Conservation (phyloP, 2,797 vertebrate species). For the Poecilia picta region DNA sequence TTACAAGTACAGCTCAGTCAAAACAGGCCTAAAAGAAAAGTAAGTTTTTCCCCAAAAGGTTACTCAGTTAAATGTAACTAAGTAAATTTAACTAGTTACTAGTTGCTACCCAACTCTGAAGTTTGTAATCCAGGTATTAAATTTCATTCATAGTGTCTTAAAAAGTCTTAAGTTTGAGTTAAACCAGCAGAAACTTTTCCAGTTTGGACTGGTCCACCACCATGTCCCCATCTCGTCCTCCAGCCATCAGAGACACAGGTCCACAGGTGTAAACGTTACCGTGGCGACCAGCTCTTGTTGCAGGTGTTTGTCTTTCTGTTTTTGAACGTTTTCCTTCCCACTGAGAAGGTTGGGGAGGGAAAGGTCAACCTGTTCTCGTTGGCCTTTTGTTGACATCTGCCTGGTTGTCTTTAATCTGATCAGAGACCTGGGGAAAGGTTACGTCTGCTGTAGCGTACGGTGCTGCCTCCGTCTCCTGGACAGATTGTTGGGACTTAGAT, state of each 20-base stretch:
- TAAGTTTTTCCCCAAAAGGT: too few relatives aligned
- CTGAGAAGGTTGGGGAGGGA: slow-evolving; percentile 25
- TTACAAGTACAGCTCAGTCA: too few relatives aligned
- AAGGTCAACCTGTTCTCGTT: slow-evolving; percentile 61
- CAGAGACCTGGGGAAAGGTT: slow-evolving; percentile 56
- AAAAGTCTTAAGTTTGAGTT: too few relatives aligned
- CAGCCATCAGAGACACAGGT: slow-evolving; percentile 20
- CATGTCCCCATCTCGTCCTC: slow-evolving; percentile 14
- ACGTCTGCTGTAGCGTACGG: slow-evolving; percentile 24
- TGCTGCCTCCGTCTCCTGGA: neutral
- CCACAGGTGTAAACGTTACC: slow-evolving; percentile 25
- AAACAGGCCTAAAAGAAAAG: too few relatives aligned
- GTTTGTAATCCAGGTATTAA: too few relatives aligned
- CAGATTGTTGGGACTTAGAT: neutral
- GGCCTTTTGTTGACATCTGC: slow-evolving; percentile 68
- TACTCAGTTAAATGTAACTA: too few relatives aligned
- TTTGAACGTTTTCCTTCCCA: neutral
- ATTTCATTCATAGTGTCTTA: too few relatives aligned
- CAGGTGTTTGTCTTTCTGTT: neutral
- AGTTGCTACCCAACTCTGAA: too few relatives aligned
- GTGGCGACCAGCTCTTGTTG: neutral
- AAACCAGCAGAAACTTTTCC: too few relatives aligned
- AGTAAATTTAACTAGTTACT: too few relatives aligned
- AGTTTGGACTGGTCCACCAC: too few relatives aligned
- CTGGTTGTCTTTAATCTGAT: slow-evolving; percentile 52